Conservation (phyloP, 2,888 invertebrate species). For the Oligia strigilis region DNA sequence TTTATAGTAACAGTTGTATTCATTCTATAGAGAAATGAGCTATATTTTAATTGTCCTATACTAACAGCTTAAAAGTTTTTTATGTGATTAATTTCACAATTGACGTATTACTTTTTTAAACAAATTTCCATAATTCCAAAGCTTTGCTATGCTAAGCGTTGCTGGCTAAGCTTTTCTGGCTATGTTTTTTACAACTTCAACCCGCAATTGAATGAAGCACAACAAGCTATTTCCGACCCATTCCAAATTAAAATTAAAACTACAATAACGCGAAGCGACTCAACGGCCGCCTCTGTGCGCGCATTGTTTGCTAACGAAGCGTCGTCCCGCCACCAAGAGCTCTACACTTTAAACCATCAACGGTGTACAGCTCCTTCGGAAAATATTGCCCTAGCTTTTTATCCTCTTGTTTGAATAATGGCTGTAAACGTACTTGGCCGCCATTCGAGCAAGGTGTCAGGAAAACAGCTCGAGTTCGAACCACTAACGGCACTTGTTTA, state of each 20-base stretch:
- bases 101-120: background rate
- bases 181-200: background rate
- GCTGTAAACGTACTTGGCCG: conserved; percentile 88
- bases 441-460: conserved; percentile 88
- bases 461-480: conserved; percentile 86
- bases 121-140: background rate
- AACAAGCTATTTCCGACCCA: background rate
- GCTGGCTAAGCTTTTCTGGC: too few species aligned
- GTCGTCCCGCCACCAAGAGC: conserved; percentile 84
- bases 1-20: background rate
- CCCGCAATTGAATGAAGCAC: background rate
- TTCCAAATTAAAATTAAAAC: conserved; percentile 24
- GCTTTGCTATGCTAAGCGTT: background rate
- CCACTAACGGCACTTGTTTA: conserved; percentile 89
- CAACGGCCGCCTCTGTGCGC: conserved; percentile 56
- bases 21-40: background rate
- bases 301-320: conserved; percentile 90
- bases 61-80: background rate
- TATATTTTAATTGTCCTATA: background rate
- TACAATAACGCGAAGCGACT: conserved; percentile 24
- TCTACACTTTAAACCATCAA: conserved; percentile 90
- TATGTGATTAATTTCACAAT: background rate
- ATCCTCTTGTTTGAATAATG: conserved; percentile 90
- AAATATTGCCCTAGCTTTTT: conserved; percentile 90
- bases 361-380: conserved; percentile 87